These are phyloP conservation scores for Stegastes partitus DNA, from an alignment of 2,113 vertebrate genomes.

Conservation along the genomic window DNA sequence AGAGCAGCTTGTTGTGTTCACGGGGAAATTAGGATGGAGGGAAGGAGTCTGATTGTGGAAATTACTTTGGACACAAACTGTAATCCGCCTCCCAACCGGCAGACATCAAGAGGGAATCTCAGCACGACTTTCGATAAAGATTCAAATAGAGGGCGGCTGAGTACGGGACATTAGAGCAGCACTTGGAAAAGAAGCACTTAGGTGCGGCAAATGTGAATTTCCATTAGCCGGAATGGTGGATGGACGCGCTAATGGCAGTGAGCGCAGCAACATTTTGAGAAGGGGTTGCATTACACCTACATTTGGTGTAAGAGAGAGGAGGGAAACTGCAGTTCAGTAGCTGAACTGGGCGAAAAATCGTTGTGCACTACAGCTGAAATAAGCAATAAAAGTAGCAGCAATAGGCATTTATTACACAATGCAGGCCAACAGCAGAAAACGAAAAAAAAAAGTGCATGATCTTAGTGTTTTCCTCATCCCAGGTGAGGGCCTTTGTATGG, in stretches of 20 bases:
- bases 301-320: constrained; percentile 38
- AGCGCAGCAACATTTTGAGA: constrained; percentile 25
- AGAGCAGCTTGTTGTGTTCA: constrained; percentile 37
- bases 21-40: constrained; percentile 41
- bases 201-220: constrained; percentile 54
- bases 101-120: constrained; percentile 32
- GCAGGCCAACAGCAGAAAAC: constrained; percentile 19
- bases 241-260: constrained; percentile 44
- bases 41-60: constrained; percentile 38
- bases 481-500: neutral
- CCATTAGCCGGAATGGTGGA: constrained; percentile 62
- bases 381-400: constrained; percentile 37
- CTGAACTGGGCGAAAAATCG: constrained; percentile 33
- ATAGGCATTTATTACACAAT: constrained; percentile 36
- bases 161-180: constrained; percentile 34
- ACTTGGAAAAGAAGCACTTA: constrained; percentile 59
- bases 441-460: neutral
- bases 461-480: neutral
- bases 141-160: constrained; percentile 39
- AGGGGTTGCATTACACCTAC: constrained; percentile 24
- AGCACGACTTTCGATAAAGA: constrained; percentile 54
- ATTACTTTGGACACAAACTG: constrained; percentile 56
- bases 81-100: constrained; percentile 36
- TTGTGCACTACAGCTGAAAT: constrained; percentile 45
- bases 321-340: constrained; percentile 40